A percentile compares a stretch with the other conserved stretches of the same genome.
Evolutionary conservation across 2,797 vertebrate genomes (phyloP).

Genomic region (Anableps anableps): DNA sequence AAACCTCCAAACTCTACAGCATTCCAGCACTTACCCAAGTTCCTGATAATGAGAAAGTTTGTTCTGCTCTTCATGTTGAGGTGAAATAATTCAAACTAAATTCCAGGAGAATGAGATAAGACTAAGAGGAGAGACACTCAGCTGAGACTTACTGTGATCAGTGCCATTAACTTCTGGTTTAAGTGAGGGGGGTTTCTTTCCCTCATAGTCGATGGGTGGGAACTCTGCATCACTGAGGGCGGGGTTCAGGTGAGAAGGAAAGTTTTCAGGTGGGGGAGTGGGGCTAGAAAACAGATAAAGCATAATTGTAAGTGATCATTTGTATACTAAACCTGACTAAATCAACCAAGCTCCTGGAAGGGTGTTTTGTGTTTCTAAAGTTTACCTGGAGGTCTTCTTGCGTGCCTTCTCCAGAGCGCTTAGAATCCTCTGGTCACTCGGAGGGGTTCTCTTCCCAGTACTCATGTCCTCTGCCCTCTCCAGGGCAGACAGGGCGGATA

Average conservation of each 20-base stretch:
- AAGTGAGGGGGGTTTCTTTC: background rate
- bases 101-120: background rate
- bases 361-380: background rate
- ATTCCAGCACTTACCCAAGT: conserved; percentile 17
- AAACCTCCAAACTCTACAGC: conserved; percentile 1
- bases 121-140: background rate
- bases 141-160: conserved; percentile 69
- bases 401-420: conserved; percentile 77
- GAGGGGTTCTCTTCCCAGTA: conserved; percentile 42
- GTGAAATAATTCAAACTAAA: background rate
- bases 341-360: background rate
- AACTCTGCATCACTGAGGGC: conserved; percentile 33
- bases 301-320: conserved; percentile 10
- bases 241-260: conserved; percentile 29
- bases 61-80: conserved; percentile 7
- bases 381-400: conserved; percentile 60
- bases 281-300: conserved; percentile 15
- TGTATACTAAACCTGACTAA: background rate
- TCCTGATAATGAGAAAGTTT: background rate
- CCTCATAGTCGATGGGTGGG: conserved; percentile 73
- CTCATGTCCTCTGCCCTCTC: conserved; percentile 72
- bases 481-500: conserved; percentile 65
- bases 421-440: conserved; percentile 71
- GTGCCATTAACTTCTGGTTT: conserved; percentile 57
- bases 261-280: conserved; percentile 51